A percentile compares a stretch with the other conserved stretches of the same genome.
phyloP scores from a whole-genome alignment of 2,888 invertebrate genomes.

The Drosophila testacea region DNA sequence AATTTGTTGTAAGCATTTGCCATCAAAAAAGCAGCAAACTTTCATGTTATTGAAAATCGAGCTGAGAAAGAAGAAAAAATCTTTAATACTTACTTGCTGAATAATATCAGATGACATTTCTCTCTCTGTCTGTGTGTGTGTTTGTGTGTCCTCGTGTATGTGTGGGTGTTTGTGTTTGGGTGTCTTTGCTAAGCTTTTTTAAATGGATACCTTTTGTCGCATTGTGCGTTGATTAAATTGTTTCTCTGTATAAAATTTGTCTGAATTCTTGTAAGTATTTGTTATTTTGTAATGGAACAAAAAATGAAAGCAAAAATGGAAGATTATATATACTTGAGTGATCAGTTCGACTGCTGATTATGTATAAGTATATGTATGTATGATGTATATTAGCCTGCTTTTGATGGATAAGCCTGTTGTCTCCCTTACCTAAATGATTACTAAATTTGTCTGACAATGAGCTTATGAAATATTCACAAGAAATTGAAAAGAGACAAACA shows the following conservation, averaged over 20 bases:
- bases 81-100: constrained; percentile 64
- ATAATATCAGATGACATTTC: constrained; percentile 71
- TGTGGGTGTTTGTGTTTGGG: neutral
- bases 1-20: constrained; percentile 69
- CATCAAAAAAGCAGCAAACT: constrained; percentile 68
- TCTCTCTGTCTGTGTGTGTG: constrained; percentile 2
- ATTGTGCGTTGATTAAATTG: constrained; percentile 77
- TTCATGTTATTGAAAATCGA: constrained; percentile 76
- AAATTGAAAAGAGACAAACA: neutral
- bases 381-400: constrained; percentile 39
- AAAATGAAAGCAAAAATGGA: neutral
- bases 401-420: constrained; percentile 50
- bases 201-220: constrained; percentile 71
- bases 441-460: constrained; percentile 7
- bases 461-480: constrained; percentile 35
- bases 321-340: constrained; percentile 59
- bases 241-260: constrained; percentile 44
- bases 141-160: neutral
- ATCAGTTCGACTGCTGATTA: constrained; percentile 39
- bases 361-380: neutral
- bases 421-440: constrained; percentile 29
- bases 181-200: constrained; percentile 72
- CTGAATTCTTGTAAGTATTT: constrained; percentile 20
- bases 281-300: constrained; percentile 39
- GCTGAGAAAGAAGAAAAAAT: constrained; percentile 47